These are phyloP conservation scores for Cladopsammia gracilis DNA, from an alignment of 64 coral and sea anemone species.

Conservation along the genomic window DNA sequence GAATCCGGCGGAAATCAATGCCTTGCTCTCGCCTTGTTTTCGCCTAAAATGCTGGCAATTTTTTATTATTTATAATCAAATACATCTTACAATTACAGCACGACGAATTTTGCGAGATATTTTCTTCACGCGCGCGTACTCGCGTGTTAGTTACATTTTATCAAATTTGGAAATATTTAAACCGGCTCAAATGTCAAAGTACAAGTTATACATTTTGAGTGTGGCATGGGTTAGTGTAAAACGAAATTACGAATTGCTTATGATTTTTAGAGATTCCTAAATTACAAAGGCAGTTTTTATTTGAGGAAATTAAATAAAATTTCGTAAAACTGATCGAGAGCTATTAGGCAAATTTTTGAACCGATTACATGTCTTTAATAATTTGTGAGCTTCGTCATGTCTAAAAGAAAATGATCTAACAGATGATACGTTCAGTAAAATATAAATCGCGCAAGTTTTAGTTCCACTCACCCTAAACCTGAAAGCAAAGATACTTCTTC, in stretches of 20 bases:
- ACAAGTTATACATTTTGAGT: background rate
- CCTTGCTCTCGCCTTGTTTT: too few species aligned
- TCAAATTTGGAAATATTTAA: too few species aligned
- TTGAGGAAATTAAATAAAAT: background rate
- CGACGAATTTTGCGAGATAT: too few species aligned
- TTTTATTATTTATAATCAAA: too few species aligned
- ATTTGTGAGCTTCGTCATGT: background rate
- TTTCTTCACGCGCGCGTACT: too few species aligned
- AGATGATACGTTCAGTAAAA: too few species aligned
- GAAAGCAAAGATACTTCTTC: slow-evolving; percentile 34
- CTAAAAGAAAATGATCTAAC: background rate
- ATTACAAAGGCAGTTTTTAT: background rate
- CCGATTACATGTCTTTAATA: background rate
- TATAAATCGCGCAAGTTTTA: background rate
- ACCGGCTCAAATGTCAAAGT: too few species aligned
- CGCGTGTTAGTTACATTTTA: too few species aligned
- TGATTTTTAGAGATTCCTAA: background rate
- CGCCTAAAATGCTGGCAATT: too few species aligned
- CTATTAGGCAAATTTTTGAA: slow-evolving; percentile 1
- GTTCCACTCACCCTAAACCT: slow-evolving; percentile 11
- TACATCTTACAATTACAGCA: too few species aligned
- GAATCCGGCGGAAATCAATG: too few species aligned
- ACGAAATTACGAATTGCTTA: background rate
- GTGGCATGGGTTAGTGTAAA: background rate
- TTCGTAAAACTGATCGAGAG: background rate